A percentile compares a stretch with the other conserved stretches of the same genome.
Evolutionary conservation across 2,113 vertebrate genomes (phyloP).

Genomic region (Pyrgilauda ruficollis): DNA sequence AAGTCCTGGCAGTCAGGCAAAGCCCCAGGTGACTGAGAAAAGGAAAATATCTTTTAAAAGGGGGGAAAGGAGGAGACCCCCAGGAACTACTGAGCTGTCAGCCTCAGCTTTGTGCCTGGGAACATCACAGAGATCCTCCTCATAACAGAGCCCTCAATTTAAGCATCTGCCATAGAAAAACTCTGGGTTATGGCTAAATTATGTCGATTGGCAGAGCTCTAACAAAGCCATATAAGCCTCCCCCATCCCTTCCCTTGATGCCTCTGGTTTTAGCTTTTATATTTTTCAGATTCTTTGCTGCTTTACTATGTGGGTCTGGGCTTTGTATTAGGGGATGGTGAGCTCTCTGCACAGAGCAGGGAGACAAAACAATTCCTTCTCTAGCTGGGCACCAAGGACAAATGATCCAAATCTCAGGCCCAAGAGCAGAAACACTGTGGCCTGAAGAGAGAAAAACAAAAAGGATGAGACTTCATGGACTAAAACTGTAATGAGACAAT

Average conservation of each 20-base stretch:
- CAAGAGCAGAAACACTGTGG: not conserved
- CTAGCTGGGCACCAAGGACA: not conserved
- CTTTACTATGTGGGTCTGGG: not conserved
- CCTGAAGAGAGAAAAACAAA: not conserved
- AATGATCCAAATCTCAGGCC: not conserved
- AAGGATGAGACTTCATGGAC: accelerated
- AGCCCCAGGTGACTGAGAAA: not conserved
- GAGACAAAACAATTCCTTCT: not conserved
- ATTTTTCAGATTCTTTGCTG: not conserved
- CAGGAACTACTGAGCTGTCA: not conserved
- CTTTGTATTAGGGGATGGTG: not conserved
- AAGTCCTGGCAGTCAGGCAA: not conserved
- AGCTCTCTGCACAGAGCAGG: not conserved
- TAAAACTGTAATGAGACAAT: not conserved
- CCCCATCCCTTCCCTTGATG: not conserved
- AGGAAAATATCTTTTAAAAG: not conserved
- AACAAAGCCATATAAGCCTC: not conserved
- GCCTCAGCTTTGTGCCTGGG: not conserved
- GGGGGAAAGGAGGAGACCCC: not conserved
- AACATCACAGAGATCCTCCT: not conserved
- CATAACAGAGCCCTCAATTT: not conserved
- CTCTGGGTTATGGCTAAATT: not conserved
- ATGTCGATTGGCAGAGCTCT: not conserved
- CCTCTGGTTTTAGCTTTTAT: not conserved
- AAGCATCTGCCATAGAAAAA: not conserved